phyloP scores from a whole-genome alignment of 2,113 vertebrate species.

The Neotragus moschatus region DNA sequence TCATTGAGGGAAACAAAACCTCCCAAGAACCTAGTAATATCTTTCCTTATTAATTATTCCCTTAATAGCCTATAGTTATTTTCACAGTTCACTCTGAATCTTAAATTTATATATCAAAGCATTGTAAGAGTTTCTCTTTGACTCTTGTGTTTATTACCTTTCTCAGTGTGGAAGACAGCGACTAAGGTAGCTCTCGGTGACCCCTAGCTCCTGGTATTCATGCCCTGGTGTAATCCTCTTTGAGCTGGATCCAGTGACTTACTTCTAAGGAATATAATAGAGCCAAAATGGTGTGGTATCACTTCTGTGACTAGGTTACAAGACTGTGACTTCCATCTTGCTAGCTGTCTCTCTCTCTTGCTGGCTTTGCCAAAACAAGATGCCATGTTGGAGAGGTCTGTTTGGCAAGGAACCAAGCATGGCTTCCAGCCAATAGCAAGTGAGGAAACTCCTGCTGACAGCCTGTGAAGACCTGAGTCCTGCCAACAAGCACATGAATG shows the following conservation, averaged over 20 bases:
- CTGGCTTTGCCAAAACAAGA: background rate
- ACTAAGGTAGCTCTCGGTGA: background rate
- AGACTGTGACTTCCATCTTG: background rate
- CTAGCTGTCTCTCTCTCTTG: background rate
- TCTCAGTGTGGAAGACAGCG: background rate
- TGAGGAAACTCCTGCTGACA: background rate
- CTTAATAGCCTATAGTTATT: background rate
- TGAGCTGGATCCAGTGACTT: background rate
- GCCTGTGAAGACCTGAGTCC: background rate
- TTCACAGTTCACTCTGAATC: constrained; percentile 16
- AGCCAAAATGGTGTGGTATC: background rate
- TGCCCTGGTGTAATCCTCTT: background rate
- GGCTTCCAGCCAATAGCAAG: background rate
- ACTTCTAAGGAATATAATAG: constrained; percentile 9
- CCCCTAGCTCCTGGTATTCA: background rate
- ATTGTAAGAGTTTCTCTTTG: constrained; percentile 16
- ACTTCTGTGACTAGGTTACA: background rate
- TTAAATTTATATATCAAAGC: constrained; percentile 3
- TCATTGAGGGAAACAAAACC: background rate
- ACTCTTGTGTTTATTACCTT: background rate
- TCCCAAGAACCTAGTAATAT: constrained; percentile 7
- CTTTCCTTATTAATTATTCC: background rate
- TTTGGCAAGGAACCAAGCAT: background rate
- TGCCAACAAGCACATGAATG: background rate
- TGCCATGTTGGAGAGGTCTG: background rate